phyloP scores from a whole-genome alignment of 2,797 vertebrate species.

The Hydrophis major region DNA sequence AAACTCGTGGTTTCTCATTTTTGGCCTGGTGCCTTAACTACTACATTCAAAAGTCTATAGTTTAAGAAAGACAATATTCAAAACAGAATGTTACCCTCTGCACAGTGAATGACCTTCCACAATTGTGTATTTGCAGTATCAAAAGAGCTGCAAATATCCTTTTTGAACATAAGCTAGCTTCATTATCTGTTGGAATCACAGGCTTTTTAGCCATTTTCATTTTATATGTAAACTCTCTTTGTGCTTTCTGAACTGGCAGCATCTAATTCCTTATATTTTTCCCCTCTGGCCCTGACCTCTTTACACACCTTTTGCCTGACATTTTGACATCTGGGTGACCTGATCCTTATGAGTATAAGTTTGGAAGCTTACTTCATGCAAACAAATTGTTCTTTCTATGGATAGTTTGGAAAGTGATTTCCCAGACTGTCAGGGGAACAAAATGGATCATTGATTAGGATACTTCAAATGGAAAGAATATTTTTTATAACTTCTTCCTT shows the following conservation, averaged over 20 bases:
- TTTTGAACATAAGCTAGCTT: not conserved
- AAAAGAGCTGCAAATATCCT: not conserved
- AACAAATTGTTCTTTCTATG: not conserved
- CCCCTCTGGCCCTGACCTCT: not conserved
- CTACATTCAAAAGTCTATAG: not conserved
- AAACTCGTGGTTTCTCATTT: not conserved
- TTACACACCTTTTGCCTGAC: not conserved
- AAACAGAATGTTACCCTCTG: not conserved
- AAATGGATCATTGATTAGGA: not conserved
- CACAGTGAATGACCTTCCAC: not conserved
- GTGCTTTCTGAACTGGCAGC: not conserved
- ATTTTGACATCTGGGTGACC: not conserved
- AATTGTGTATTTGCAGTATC: not conserved
- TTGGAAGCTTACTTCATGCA: not conserved
- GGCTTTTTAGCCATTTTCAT: not conserved
- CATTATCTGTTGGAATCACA: not conserved
- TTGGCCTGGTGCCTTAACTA: not conserved
- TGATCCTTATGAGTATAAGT: not conserved
- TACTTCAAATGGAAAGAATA: not conserved
- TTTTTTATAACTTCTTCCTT: not conserved
- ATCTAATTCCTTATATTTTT: not conserved
- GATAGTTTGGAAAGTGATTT: not conserved
- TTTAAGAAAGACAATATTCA: not conserved
- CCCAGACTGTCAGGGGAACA: not conserved
- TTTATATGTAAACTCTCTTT: not conserved